Conservation (phyloP, 2,113 vertebrate genomes). For the Semnopithecus entellus region DNA sequence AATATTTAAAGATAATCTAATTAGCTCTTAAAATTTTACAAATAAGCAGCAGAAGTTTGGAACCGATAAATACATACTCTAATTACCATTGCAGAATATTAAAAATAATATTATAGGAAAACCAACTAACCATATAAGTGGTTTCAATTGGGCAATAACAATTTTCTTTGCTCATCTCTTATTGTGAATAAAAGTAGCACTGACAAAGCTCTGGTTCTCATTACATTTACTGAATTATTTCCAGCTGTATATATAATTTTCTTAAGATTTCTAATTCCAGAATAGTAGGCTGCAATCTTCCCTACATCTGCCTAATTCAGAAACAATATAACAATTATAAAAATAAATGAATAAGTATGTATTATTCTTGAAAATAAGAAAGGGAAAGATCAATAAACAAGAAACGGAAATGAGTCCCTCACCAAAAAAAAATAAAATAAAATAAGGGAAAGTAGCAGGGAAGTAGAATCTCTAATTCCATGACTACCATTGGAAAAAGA, state of each 20-base stretch:
- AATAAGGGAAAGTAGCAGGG: neutral
- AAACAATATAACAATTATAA: neutral
- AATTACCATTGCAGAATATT: neutral
- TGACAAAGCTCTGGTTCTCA: neutral
- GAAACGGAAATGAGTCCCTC: neutral
- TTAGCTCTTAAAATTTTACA: conserved; percentile 33
- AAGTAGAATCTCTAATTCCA: neutral
- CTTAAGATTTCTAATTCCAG: conserved; percentile 7
- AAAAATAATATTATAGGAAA: conserved; percentile 3
- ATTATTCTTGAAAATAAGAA: neutral
- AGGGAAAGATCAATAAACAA: neutral
- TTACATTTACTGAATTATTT: neutral
- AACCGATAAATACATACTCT: neutral
- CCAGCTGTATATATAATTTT: neutral
- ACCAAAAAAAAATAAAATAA: neutral
- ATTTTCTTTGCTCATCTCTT: neutral
- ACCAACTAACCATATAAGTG: neutral
- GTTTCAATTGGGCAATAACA: neutral
- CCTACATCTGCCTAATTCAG: neutral
- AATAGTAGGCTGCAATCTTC: neutral
- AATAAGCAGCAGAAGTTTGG: neutral
- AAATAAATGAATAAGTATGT: neutral
- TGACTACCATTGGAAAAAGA: neutral
- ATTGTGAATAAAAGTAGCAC: neutral
- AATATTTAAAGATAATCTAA: conserved; percentile 53